Base-by-base conservation (phyloP, 2,888 invertebrate species). In the Ceriagrion tenellum region DNA sequence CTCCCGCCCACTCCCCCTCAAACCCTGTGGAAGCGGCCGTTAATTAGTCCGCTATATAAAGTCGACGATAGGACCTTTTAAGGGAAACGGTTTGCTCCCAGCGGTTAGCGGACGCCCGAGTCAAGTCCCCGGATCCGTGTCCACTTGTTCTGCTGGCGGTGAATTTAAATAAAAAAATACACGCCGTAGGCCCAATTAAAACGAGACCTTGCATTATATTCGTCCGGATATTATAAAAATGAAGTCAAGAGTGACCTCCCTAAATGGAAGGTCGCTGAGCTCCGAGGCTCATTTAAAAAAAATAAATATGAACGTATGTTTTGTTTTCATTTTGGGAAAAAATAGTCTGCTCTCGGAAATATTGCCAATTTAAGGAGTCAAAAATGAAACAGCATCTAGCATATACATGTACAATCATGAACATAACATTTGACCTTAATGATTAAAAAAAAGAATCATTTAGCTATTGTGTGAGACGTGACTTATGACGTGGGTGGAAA, bases 1-100 rank as follows among this genome's bases (percentile, higher is more conserved):
- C 16, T 12, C 13, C 59, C 59, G 13, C 59, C 3, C 59, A 6
- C 59, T 59, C 20, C 59, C 59, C 8, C 8, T 8, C 47, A 47
- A 59, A n/a, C n/a, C n/a, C 81, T 18, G 81, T 35, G 81, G 35
- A 35, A 81, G 35, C 35, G 81, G 81, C 81, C 81, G 81, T 81
- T 81, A 81, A 81, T 81, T 81, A 81, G 81, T 12, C 30, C 81
- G 81, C 81, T 16, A 81, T 81, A 81, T 81, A 35, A 81, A 81
- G 30, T 81, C 81, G 35, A 81, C 81, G 81, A 81, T 35, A 81
- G 30, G 30, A 18, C 59, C 59, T 59, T 59, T 35, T n/a, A 35
- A 6, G 30, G 81, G 81, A 26, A 26, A 23, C 35, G 81, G 30
- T 81, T n/a, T 35, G 8, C 12, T 81, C 0, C n/a, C 10, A n/a